phyloP scores from a whole-genome alignment of 64 coral and sea anemone genomes.

The Stylophora pistillata region DNA sequence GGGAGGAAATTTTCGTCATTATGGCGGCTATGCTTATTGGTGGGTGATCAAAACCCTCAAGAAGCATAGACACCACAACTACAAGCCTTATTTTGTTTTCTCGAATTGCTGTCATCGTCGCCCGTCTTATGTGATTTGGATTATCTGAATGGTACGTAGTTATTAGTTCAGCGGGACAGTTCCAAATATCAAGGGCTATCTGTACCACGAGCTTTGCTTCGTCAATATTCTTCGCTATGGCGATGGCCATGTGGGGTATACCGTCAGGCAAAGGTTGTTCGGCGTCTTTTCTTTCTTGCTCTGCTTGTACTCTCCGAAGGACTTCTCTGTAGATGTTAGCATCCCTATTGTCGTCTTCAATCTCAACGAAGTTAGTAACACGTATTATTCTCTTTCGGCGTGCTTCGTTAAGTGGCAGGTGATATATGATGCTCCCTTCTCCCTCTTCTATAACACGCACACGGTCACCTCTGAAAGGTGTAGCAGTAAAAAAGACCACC shows the following conservation, averaged over 20 bases:
- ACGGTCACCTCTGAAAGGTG: conserved; percentile 18
- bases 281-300: background rate
- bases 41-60: background rate
- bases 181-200: background rate
- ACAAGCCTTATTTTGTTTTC: background rate
- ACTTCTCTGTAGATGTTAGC: background rate
- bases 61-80: background rate
- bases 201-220: background rate
- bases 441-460: background rate
- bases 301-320: background rate
- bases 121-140: background rate
- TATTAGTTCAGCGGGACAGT: no score
- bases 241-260: conserved; percentile 32
- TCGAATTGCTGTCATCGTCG: background rate
- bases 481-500: conserved; percentile 56
- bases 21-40: conserved; percentile 12
- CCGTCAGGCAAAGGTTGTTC: background rate
- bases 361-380: background rate
- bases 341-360: background rate
- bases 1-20: conserved; percentile 13
- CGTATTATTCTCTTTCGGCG: conserved; percentile 28
- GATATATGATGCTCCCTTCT: background rate
- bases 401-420: background rate
- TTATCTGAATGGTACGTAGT: background rate
- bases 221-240: background rate